These are phyloP conservation scores for Drosophila kokeensis DNA, from an alignment of 2,888 invertebrate genomes.

Conservation along the genomic window DNA sequence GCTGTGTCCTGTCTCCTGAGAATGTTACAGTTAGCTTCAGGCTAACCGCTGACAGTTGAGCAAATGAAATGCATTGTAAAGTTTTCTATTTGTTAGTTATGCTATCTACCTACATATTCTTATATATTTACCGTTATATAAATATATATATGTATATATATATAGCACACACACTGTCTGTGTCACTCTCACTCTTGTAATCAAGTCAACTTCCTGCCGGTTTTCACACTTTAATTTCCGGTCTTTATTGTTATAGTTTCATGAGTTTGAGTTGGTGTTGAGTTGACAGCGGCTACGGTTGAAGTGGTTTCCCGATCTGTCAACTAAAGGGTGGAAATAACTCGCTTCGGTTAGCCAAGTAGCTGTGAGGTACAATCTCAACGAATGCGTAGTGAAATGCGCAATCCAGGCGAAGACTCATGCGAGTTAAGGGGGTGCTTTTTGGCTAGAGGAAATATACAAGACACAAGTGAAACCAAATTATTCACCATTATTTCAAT, in stretches of 20 bases:
- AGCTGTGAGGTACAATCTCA: slow-evolving; percentile 32
- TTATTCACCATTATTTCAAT: slow-evolving; percentile 1
- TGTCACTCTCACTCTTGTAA: slow-evolving; percentile 60
- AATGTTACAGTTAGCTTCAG: slow-evolving; percentile 23
- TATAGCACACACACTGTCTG: slow-evolving; percentile 10
- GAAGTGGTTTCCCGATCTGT: slow-evolving; percentile 69
- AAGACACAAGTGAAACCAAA: slow-evolving; percentile 6
- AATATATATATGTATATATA: not conserved
- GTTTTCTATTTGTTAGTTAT: slow-evolving; percentile 69
- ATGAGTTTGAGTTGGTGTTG: slow-evolving; percentile 46
- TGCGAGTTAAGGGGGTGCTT: not conserved
- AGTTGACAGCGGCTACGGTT: slow-evolving; percentile 52
- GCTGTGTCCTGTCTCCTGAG: slow-evolving; percentile 44
- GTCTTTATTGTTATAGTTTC: slow-evolving; percentile 78
- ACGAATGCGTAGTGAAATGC: slow-evolving; percentile 38
- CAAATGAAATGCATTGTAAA: slow-evolving; percentile 75
- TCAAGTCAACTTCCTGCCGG: slow-evolving; percentile 79
- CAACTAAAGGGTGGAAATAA: slow-evolving; percentile 56
- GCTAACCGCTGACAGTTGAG: slow-evolving; percentile 56
- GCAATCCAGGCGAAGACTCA: slow-evolving; percentile 16
- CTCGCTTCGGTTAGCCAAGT: slow-evolving; percentile 21
- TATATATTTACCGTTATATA: not conserved
- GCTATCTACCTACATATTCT: slow-evolving; percentile 30
- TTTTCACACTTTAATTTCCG: slow-evolving; percentile 81
- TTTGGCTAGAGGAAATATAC: slow-evolving; percentile 1